Evolutionary conservation across 2,888 invertebrate genomes (phyloP).

Genomic region (Spisula subtruncata): DNA sequence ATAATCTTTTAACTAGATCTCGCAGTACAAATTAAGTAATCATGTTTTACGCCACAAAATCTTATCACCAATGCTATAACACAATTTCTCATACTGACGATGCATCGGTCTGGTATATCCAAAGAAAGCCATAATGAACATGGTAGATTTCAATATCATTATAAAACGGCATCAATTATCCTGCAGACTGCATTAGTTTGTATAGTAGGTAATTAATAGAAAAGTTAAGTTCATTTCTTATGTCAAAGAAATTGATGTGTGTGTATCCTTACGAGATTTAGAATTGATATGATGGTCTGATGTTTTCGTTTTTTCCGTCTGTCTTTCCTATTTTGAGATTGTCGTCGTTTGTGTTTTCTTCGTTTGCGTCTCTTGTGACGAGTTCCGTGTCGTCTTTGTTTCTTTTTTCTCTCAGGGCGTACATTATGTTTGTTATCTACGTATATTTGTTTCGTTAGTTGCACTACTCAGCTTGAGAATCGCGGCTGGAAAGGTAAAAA

Average conservation of each 20-base stretch:
- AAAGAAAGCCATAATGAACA: no score
- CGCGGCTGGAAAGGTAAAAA: not conserved
- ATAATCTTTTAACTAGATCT: not conserved
- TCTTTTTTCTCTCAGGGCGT: conserved; percentile 1
- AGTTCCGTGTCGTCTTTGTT: not conserved
- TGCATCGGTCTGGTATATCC: no score
- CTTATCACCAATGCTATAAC: no score
- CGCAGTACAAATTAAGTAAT: not conserved
- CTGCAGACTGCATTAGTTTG: no score
- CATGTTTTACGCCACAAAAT: no score
- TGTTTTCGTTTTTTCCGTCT: not conserved
- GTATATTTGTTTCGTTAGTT: not conserved
- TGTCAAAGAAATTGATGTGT: no score
- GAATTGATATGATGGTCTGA: not conserved
- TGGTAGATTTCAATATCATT: no score
- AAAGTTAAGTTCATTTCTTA: no score
- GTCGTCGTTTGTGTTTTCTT: not conserved
- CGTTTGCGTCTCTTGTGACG: conserved; percentile 3
- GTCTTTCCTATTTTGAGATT: not conserved
- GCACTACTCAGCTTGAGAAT: not conserved
- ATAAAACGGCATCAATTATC: no score
- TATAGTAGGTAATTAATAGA: no score
- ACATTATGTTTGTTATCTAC: not conserved
- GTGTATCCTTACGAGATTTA: not conserved
- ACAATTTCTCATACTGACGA: no score